phyloP scores from a whole-genome alignment of 2,888 invertebrate genomes.

The Limnephilus auricula region DNA sequence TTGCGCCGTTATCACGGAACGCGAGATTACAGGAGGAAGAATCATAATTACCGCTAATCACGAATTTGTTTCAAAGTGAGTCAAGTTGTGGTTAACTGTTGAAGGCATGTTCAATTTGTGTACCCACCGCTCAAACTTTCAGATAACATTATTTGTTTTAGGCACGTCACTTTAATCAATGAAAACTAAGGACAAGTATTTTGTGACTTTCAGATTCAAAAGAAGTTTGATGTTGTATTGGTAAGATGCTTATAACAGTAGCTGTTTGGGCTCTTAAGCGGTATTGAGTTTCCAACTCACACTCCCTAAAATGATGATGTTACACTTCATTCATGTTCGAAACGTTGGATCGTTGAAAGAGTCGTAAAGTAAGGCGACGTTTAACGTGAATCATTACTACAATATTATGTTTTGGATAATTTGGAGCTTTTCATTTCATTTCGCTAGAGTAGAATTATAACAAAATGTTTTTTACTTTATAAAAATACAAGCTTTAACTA shows the following conservation, averaged over 20 bases:
- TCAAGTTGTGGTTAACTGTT: constrained; percentile 8
- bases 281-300: too few species aligned
- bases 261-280: too few species aligned
- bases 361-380: too few species aligned
- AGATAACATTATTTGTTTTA: not conserved
- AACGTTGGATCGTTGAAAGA: too few species aligned
- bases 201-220: not conserved
- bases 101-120: not conserved
- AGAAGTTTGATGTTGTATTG: not conserved
- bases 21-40: constrained; percentile 4
- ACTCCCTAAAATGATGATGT: too few species aligned
- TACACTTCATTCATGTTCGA: too few species aligned
- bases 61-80: constrained; percentile 35
- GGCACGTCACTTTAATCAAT: not conserved
- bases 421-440: too few species aligned
- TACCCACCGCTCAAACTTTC: not conserved
- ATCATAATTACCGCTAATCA: constrained; percentile 8
- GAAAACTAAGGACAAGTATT: not conserved
- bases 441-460: too few species aligned
- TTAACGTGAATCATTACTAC: too few species aligned
- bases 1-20: not conserved
- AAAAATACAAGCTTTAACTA: too few species aligned
- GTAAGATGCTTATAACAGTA: not conserved
- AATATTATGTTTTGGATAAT: too few species aligned
- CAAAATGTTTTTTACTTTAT: too few species aligned